Conservation (phyloP, 2,113 vertebrate genomes). For the Onychostoma macrolepis region DNA sequence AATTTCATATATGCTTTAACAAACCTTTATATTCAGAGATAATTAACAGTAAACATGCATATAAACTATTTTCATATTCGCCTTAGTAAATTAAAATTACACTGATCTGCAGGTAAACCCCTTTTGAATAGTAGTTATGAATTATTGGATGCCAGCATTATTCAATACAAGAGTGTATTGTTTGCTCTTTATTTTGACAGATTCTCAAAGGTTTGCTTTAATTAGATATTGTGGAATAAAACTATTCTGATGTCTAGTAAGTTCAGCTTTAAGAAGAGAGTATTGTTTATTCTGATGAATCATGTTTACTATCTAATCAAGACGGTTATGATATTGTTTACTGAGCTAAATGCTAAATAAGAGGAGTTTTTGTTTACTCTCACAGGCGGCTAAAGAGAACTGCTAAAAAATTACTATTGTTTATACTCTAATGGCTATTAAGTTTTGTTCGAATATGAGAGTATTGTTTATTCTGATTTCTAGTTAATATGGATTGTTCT, state of each 20-base stretch:
- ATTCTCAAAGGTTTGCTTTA: neutral
- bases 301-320: neutral
- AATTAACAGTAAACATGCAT: neutral
- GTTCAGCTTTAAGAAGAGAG: neutral
- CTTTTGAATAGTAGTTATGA: neutral
- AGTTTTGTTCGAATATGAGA: neutral
- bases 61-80: neutral
- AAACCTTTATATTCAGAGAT: neutral
- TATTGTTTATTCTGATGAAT: neutral
- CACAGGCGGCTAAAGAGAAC: neutral
- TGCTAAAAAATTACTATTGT: neutral
- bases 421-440: neutral
- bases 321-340: neutral
- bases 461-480: neutral
- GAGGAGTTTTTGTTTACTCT: neutral
- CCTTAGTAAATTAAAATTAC: neutral
- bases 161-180: neutral
- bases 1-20: neutral
- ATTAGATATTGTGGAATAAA: neutral
- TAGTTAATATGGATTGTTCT: neutral
- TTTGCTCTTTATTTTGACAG: neutral
- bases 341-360: neutral
- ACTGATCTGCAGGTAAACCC: neutral
- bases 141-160: neutral
- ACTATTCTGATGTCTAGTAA: neutral